Evolutionary conservation across 2,797 vertebrate species (phyloP).

Genomic region (Dendrocincla fuliginosa): DNA sequence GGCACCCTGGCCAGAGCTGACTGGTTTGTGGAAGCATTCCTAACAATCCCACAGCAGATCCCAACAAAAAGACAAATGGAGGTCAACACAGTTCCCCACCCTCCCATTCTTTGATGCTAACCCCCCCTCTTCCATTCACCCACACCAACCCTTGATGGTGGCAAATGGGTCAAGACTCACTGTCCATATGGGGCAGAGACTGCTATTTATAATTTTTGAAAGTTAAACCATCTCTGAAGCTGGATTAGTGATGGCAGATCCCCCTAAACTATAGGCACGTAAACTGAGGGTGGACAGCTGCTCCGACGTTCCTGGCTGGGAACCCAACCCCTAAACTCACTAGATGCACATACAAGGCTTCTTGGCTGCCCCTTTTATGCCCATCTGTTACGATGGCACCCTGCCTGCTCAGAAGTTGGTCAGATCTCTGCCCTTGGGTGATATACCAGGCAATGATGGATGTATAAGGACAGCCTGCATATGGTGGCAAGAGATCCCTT

Average conservation of each 20-base stretch:
- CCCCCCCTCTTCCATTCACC: background rate
- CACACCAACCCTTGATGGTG: slow-evolving; percentile 23
- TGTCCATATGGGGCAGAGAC: slow-evolving; percentile 34
- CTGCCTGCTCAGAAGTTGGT: slow-evolving; percentile 66
- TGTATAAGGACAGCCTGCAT: slow-evolving; percentile 1
- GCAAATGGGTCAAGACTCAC: slow-evolving; percentile 60
- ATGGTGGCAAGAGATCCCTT: background rate
- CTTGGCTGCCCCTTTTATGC: slow-evolving; percentile 69
- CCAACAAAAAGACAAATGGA: slow-evolving; percentile 31
- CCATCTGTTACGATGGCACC: slow-evolving; percentile 73
- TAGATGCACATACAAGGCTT: slow-evolving; percentile 69
- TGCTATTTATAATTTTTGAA: slow-evolving; percentile 74
- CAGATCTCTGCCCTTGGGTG: slow-evolving; percentile 65
- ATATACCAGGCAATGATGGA: slow-evolving; percentile 4
- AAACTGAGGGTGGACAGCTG: slow-evolving; percentile 73
- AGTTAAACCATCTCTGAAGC: slow-evolving; percentile 73
- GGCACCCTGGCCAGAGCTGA: background rate
- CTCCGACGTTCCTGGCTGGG: slow-evolving; percentile 63
- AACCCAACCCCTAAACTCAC: slow-evolving; percentile 66
- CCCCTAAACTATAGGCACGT: slow-evolving; percentile 71
- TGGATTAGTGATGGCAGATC: slow-evolving; percentile 73
- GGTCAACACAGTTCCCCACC: background rate
- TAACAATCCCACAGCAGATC: background rate
- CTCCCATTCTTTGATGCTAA: slow-evolving; percentile 15
- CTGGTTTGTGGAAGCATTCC: background rate